These are phyloP conservation scores for Xiphophorus birchmanni DNA, from an alignment of 2,797 vertebrate genomes.

Conservation along the genomic window DNA sequence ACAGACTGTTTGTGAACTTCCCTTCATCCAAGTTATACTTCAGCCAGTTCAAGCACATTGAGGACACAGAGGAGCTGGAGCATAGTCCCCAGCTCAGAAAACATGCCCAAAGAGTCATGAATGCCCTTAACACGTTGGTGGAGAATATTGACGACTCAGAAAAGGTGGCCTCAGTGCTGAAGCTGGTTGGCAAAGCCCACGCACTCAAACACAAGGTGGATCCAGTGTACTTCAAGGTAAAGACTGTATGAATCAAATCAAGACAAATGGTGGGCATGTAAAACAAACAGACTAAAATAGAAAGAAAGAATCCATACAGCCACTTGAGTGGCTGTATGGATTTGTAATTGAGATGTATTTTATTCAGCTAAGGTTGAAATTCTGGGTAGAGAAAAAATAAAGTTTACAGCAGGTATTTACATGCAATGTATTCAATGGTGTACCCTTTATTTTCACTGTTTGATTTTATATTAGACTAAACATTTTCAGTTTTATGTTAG, in stretches of 20 bases:
- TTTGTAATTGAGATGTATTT: background rate
- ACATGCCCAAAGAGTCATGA: constrained; percentile 89
- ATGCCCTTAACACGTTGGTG: constrained; percentile 89
- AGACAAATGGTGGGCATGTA: no score
- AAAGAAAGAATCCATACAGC: background rate
- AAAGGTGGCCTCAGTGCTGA: constrained; percentile 86
- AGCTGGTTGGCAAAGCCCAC: constrained; percentile 88
- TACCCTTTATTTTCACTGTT: background rate
- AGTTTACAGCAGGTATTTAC: background rate
- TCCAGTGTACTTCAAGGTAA: constrained; percentile 94
- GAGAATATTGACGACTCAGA: constrained; percentile 89
- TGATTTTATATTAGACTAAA: background rate
- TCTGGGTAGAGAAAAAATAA: background rate
- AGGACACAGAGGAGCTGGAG: constrained; percentile 89
- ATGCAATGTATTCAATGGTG: background rate
- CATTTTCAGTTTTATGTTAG: background rate
- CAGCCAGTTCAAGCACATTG: constrained; percentile 92
- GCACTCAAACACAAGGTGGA: constrained; percentile 94
- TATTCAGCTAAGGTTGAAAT: background rate
- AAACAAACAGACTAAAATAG: background rate
- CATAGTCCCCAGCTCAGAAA: constrained; percentile 87
- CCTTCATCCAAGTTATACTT: constrained; percentile 94
- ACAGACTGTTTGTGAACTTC: constrained; percentile 93
- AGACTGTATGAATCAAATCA: background rate
- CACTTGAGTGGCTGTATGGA: background rate